Evolutionary conservation across 30 jellyfish, hydroid and myxozoan genomes (phyloP).

Genomic region (Catostylus mosaicus): DNA sequence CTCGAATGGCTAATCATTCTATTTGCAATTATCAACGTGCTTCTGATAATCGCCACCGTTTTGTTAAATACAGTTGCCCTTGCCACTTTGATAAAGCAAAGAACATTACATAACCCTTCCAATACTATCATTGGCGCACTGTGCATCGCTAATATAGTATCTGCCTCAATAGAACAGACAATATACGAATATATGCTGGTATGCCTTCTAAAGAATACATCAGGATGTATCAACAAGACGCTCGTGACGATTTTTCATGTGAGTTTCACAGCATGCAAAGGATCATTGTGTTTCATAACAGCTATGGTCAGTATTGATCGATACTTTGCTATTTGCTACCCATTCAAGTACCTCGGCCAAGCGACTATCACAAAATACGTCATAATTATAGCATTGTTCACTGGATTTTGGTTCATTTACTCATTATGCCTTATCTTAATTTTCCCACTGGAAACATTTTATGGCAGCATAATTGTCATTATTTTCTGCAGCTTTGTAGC

Average conservation of each 20-base stretch:
- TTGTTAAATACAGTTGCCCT: background rate
- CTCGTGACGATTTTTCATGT: background rate
- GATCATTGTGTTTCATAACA: background rate
- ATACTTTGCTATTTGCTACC: slow-evolving; percentile 9
- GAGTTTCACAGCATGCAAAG: slow-evolving; percentile 6
- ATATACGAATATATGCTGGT: slow-evolving; percentile 9
- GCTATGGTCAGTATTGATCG: slow-evolving; percentile 21
- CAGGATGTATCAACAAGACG: background rate
- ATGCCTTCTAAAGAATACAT: background rate
- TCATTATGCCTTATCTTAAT: background rate
- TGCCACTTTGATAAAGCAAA: background rate
- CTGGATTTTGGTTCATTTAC: background rate
- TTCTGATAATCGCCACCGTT: background rate
- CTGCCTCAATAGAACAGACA: slow-evolving; percentile 3
- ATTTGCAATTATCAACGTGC: slow-evolving; percentile 3
- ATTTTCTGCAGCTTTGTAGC: background rate
- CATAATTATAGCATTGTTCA: background rate
- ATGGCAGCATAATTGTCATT: background rate
- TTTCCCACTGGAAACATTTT: background rate
- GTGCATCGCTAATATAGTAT: background rate
- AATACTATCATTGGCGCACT: slow-evolving; percentile 10
- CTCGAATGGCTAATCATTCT: background rate
- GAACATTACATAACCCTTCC: slow-evolving; percentile 19
- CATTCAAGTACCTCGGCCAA: slow-evolving; percentile 9
- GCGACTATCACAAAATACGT: slow-evolving; percentile 1